These are phyloP conservation scores for Drosophila elegans DNA, from an alignment of 1,140 invertebrate species.

Conservation along the genomic window DNA sequence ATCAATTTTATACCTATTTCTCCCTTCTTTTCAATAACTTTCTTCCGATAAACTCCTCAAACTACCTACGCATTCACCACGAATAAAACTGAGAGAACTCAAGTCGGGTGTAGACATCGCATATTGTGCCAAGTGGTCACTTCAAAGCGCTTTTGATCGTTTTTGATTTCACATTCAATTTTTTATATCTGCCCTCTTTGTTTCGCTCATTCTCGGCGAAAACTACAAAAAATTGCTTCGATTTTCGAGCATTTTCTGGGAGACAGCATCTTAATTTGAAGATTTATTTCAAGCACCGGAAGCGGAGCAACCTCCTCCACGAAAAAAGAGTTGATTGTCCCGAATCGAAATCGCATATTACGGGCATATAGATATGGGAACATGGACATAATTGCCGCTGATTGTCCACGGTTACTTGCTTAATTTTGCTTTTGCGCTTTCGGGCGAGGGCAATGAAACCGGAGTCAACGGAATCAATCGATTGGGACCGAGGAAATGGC, in stretches of 20 bases:
- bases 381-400: constrained; percentile 68
- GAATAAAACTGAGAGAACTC: constrained; percentile 27
- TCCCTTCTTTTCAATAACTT: too few relatives aligned
- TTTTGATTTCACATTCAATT: constrained; percentile 69
- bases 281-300: constrained; percentile 81
- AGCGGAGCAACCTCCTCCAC: constrained; percentile 32
- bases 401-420: constrained; percentile 59
- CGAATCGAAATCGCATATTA: constrained; percentile 42
- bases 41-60: constrained; percentile 20
- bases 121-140: constrained; percentile 79
- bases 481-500: constrained; percentile 14
- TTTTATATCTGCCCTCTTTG: constrained; percentile 45
- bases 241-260: constrained; percentile 75
- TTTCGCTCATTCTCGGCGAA: constrained; percentile 60
- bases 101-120: constrained; percentile 61
- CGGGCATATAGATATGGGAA: constrained; percentile 23
- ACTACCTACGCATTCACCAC: constrained; percentile 34
- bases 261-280: constrained; percentile 76
- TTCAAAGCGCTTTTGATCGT: constrained; percentile 77
- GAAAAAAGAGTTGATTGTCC: constrained; percentile 65
- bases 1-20: neutral
- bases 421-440: constrained; percentile 20
- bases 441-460: constrained; percentile 54
- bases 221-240: constrained; percentile 64
- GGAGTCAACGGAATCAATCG: constrained; percentile 26